phyloP scores from a whole-genome alignment of 1,140 invertebrate genomes.

The Limonius californicus region DNA sequence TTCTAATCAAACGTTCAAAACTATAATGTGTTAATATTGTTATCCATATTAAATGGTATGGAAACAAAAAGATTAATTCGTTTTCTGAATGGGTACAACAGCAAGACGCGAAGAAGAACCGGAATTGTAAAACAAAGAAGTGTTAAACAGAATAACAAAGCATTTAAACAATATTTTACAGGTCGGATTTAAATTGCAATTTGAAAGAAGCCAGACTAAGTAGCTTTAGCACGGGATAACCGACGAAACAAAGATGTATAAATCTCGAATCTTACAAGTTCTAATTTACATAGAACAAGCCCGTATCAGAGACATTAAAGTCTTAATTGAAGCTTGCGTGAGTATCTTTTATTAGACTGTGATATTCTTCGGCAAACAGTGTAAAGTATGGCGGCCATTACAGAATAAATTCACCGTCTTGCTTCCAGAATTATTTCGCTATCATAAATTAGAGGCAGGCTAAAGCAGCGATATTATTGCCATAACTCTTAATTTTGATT shows the following conservation, averaged over 20 bases:
- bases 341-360: constrained; percentile 10
- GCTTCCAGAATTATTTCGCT: background rate
- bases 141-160: constrained; percentile 3
- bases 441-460: background rate
- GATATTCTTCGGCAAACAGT: background rate
- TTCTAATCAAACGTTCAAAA: no score
- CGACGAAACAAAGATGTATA: constrained; percentile 8
- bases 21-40: no score
- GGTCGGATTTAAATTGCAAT: background rate
- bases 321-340: constrained; percentile 12
- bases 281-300: constrained; percentile 14
- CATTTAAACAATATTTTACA: background rate
- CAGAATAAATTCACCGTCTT: background rate
- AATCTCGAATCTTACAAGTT: constrained; percentile 10
- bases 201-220: background rate
- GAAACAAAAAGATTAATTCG: no score
- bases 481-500: no score
- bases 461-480: no score
- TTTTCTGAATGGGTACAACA: no score
- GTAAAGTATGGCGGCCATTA: background rate
- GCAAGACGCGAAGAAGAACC: background rate
- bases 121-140: background rate
- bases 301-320: constrained; percentile 6
- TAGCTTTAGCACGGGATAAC: background rate
- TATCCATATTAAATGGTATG: no score